Base-by-base conservation (phyloP, 2,113 vertebrate genomes). In the Grus americana region DNA sequence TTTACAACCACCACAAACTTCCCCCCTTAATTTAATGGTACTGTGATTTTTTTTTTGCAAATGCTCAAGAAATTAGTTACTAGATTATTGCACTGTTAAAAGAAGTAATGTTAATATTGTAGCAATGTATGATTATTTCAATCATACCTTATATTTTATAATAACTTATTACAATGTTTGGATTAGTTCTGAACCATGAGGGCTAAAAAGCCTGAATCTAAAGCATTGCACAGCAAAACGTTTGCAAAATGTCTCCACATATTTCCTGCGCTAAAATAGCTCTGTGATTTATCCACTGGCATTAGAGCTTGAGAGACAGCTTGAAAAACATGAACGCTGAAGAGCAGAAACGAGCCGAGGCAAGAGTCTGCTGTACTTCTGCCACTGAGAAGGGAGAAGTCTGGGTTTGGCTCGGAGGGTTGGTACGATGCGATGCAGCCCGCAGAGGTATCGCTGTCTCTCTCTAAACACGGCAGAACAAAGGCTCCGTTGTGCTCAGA, bases 401-500 rank as follows among this genome's bases (percentile, higher is more conserved):
- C 61, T 27, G 55, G 16, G 57, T 44, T 90, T 54, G 49, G 62
- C 88, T 84, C 5, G 34, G 96, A 94, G 94, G 92, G 95, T 96
- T 95, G 92, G 90, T 42, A 57, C 8, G 24, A 34, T 11, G 67
- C 2, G 23, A 27, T 50, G 83, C 19, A n/a, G 76, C 52, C 92
- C 30, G 62, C 44, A 75, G 82, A 83, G 87, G 63, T 84, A 76
- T 62, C 42, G 30, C 71, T 75, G 94, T 54, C 70, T 75, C 81
- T 63, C 81, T 67, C 82, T 6, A 2, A 23, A 66, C 73, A 34
- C 88, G 61, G 89, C 73, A 73, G 61, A 95, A 94, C 86, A 92
- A 92, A 89, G 44, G 88, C 84, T 90, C 81, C 81, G 9, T 79
- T 97, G n/a, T 92, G 86, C 96, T 97, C 82, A 10, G 82, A 88